A percentile compares a stretch with the other conserved stretches of the same genome.
These are phyloP conservation scores for Acholoe squamosa DNA, from an alignment of 2,888 invertebrate genomes.

Conservation along the genomic window DNA sequence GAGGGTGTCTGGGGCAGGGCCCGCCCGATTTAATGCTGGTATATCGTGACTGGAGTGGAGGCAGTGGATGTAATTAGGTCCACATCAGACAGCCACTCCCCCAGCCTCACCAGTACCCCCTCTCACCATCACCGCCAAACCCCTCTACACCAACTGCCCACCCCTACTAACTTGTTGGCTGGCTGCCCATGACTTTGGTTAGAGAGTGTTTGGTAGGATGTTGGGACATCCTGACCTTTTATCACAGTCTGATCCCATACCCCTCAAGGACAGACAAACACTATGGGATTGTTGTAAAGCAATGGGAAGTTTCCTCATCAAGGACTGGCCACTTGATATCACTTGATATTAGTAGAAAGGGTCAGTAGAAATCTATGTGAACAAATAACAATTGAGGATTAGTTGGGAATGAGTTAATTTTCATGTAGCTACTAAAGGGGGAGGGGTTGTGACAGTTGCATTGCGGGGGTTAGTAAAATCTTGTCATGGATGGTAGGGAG, in stretches of 20 bases:
- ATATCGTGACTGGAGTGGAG: conserved; percentile 45
- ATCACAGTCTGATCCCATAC: background rate
- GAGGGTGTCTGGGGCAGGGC: conserved; percentile 10
- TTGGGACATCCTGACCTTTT: conserved; percentile 35
- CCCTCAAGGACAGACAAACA: background rate
- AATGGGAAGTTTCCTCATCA: no score
- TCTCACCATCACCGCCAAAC: background rate
- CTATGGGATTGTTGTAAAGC: background rate
- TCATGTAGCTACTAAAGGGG: no score
- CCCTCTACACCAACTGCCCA: background rate
- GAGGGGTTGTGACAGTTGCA: no score
- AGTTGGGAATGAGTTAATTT: no score
- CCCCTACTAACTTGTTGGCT: background rate
- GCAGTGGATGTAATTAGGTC: conserved; percentile 9
- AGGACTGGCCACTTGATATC: no score
- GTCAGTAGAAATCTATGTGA: no score
- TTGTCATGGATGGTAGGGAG: background rate
- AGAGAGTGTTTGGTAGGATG: background rate
- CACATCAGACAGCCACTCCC: conserved; percentile 21
- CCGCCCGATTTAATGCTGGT: conserved; percentile 24
- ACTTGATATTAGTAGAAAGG: no score
- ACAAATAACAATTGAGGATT: no score
- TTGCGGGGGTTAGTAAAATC: no score
- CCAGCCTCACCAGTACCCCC: background rate
- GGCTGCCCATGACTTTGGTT: background rate